Conservation (phyloP, 2,888 invertebrate species). For the Melanostoma mellinum region DNA sequence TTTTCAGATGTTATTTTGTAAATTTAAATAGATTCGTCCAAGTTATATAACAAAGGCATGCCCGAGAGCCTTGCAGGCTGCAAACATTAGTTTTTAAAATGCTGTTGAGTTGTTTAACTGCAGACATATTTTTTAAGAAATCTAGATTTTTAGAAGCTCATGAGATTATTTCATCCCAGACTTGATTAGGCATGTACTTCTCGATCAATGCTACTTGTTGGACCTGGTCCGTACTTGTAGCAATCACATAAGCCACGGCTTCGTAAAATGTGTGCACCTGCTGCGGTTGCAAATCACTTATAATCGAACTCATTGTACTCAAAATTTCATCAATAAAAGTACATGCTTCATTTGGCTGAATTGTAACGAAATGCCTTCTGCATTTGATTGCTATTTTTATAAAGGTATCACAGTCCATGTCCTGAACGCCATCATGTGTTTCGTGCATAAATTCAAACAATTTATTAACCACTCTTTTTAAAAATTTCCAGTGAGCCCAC, state of each 20-base stretch:
- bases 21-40: slow-evolving; percentile 98
- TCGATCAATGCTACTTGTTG: slow-evolving; percentile 97
- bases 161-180: slow-evolving; percentile 98
- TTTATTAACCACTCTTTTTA: slow-evolving; percentile 99
- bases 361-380: slow-evolving; percentile 97
- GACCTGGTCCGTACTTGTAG: slow-evolving; percentile 94
- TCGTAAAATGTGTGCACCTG: slow-evolving; percentile 99
- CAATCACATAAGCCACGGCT: slow-evolving; percentile 99
- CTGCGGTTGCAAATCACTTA: slow-evolving; percentile 98
- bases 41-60: slow-evolving; percentile 97
- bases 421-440: slow-evolving; percentile 99
- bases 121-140: slow-evolving; percentile 96
- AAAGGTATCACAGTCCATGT: slow-evolving; percentile 99
- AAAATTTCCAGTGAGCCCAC: slow-evolving; percentile 99
- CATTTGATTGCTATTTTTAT: slow-evolving; percentile 99
- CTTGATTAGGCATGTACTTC: slow-evolving; percentile 99
- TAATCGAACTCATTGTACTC: slow-evolving; percentile 96
- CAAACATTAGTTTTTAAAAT: slow-evolving; percentile 98
- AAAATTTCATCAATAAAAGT: slow-evolving; percentile 99
- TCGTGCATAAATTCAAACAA: slow-evolving; percentile 99
- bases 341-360: slow-evolving; percentile 97
- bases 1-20: slow-evolving; percentile 99
- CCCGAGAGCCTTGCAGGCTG: slow-evolving; percentile 98
- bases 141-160: slow-evolving; percentile 98
- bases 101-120: slow-evolving; percentile 97